Evolutionary conservation across 2,113 vertebrate species (phyloP).

Genomic region (Cottus gobio): DNA sequence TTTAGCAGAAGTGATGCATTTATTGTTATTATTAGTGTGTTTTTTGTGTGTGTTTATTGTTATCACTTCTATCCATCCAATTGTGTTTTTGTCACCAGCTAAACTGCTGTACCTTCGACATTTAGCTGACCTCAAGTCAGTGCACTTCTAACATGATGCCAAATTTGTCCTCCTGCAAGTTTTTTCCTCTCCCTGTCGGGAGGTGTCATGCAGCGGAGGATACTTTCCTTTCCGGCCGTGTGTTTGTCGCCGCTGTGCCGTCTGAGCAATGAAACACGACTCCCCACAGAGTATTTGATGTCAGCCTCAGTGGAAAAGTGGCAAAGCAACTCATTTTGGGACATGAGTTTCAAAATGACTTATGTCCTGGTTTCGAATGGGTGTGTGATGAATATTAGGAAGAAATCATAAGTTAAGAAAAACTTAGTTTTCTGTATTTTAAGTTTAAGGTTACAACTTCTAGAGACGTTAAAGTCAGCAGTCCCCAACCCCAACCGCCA

Average conservation of each 20-base stretch:
- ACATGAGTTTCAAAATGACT: slow-evolving; percentile 28
- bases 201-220: slow-evolving; percentile 54
- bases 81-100: neutral
- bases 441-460: neutral
- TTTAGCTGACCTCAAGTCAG: neutral
- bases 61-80: neutral
- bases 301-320: slow-evolving; percentile 56
- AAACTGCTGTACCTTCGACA: neutral
- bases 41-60: neutral
- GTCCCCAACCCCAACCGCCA: too few species aligned
- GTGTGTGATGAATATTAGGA: slow-evolving; percentile 16
- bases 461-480: neutral
- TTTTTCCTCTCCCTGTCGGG: slow-evolving; percentile 49
- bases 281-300: slow-evolving; percentile 60
- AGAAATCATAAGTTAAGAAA: neutral
- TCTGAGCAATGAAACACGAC: slow-evolving; percentile 63
- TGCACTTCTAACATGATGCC: slow-evolving; percentile 29
- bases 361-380: slow-evolving; percentile 9
- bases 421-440: neutral
- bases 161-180: slow-evolving; percentile 29
- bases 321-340: slow-evolving; percentile 48
- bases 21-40: too few species aligned
- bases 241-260: slow-evolving; percentile 61
- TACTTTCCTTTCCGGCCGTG: slow-evolving; percentile 62
- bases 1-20: neutral